A percentile compares a stretch with the other conserved stretches of the same genome.
Evolutionary conservation across 2,113 vertebrate genomes (phyloP).

Genomic region (chimpanzee (Pan troglodytes)): DNA sequence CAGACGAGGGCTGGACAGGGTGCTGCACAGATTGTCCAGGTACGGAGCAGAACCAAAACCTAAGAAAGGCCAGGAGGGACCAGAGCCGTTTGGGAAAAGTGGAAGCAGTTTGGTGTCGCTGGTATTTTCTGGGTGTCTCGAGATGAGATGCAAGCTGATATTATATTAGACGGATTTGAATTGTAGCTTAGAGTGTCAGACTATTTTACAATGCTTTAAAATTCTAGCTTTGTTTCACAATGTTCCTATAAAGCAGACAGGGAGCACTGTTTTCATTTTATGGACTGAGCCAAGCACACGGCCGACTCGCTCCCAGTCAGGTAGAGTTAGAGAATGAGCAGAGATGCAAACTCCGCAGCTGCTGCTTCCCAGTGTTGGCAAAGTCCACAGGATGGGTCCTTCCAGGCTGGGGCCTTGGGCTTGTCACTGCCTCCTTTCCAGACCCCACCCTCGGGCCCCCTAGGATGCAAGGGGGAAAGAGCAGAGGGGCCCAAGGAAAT

Average conservation of each 20-base stretch:
- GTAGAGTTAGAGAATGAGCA: no score
- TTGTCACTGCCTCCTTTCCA: rapidly evolving
- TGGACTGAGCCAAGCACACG: background rate
- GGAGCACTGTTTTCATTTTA: background rate
- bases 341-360: background rate
- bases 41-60: background rate
- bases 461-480: background rate
- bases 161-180: background rate
- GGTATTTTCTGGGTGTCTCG: background rate
- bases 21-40: rapidly evolving
- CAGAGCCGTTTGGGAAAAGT: rapidly evolving
- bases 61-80: no score
- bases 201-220: background rate
- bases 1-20: background rate
- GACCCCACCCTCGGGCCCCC: background rate
- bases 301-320: background rate
- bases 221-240: rapidly evolving
- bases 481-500: background rate
- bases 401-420: background rate
- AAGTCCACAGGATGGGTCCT: background rate
- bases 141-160: rapidly evolving
- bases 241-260: rapidly evolving
- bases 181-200: background rate
- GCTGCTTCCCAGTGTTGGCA: background rate
- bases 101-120: rapidly evolving